A percentile compares a stretch with the other conserved stretches of the same genome.
Evolutionary conservation across 2,797 vertebrate genomes (phyloP).

Genomic region (Pseudomugil tenellus): DNA sequence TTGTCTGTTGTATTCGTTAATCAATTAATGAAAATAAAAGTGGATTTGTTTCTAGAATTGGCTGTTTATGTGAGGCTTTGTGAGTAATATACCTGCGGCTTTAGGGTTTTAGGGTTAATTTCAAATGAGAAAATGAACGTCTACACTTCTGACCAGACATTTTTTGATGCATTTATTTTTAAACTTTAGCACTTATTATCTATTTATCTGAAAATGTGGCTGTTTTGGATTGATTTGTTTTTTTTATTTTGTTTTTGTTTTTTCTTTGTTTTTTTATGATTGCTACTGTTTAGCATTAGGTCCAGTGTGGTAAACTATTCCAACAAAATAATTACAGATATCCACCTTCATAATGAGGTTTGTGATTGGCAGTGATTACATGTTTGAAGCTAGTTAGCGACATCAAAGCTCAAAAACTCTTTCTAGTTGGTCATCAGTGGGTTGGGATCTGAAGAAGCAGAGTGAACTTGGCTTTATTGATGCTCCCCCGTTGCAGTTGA

Average conservation of each 20-base stretch:
- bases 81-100: neutral
- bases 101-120: neutral
- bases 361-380: neutral
- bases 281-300: constrained; percentile 4
- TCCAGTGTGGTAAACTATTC: neutral
- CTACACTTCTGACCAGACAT: neutral
- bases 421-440: constrained; percentile 1
- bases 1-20: neutral
- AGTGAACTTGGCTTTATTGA: constrained; percentile 7
- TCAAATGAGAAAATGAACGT: neutral
- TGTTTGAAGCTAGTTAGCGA: constrained; percentile 10
- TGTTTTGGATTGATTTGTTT: neutral
- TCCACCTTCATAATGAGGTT: neutral
- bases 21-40: neutral
- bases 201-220: neutral
- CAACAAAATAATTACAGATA: neutral
- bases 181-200: neutral
- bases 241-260: neutral
- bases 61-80: neutral
- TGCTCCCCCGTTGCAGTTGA: neutral
- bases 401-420: neutral
- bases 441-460: constrained; percentile 1
- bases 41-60: neutral
- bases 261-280: neutral
- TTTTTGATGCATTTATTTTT: neutral